Percentiles rank a stretch among this genome's conserved stretches.
Evolutionary conservation across 1,140 invertebrate genomes (phyloP).

Genomic region (Aphelenchoides avenae): DNA sequence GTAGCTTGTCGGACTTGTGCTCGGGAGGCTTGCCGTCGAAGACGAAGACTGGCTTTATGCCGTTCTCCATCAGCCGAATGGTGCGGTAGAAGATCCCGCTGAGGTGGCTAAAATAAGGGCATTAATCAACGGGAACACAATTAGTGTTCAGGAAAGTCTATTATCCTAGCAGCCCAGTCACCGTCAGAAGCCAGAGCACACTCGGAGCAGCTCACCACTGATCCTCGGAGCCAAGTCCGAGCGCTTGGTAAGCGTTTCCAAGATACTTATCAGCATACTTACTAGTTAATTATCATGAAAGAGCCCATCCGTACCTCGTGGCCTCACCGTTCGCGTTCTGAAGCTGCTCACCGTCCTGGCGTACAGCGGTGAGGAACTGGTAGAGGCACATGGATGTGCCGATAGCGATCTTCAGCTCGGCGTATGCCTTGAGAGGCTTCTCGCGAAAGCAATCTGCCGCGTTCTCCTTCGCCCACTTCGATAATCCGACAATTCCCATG

Average conservation of each 20-base stretch:
- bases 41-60: too few species aligned
- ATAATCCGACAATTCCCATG: constrained; percentile 96
- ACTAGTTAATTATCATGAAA: too few species aligned
- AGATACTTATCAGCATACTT: too few species aligned
- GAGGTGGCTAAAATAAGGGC: constrained; percentile 76
- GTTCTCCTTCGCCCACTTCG: constrained; percentile 86
- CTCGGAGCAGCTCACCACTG: too few species aligned
- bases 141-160: too few species aligned
- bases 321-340: constrained; percentile 88
- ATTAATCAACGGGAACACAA: too few species aligned
- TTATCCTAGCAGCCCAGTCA: too few species aligned
- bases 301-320: too few species aligned
- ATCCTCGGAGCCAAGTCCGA: too few species aligned
- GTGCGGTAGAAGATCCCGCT: constrained; percentile 97
- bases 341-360: constrained; percentile 76
- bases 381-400: too few species aligned
- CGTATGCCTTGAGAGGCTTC: constrained; percentile 92
- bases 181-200: too few species aligned
- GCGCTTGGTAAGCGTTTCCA: too few species aligned
- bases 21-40: constrained; percentile 79
- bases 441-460: constrained; percentile 86
- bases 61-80: constrained; percentile 89
- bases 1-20: constrained; percentile 71
- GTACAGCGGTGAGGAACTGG: constrained; percentile 93
- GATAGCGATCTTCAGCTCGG: constrained; percentile 94